Conservation (phyloP, 2,888 invertebrate genomes). For the Apamea epomidion region DNA sequence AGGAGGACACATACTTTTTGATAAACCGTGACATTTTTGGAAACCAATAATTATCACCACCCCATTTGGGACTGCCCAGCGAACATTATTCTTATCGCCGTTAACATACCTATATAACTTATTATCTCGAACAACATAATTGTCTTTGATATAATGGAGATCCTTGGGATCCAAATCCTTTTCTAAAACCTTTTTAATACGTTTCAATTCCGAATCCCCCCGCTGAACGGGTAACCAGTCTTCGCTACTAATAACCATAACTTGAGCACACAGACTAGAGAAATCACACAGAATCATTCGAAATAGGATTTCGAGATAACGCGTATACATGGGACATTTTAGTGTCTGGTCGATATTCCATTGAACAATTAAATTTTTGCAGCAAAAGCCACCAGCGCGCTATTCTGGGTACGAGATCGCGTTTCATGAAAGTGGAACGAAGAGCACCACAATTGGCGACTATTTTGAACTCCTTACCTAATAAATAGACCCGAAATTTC, state of each 20-base stretch:
- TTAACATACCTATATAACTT: too few relatives aligned
- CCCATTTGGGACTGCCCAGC: conserved; percentile 6
- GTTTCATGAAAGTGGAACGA: too few relatives aligned
- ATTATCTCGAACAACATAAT: background rate
- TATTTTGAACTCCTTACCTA: conserved; percentile 3
- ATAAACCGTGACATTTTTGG: conserved; percentile 3
- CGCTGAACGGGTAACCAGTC: conserved; percentile 7
- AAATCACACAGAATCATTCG: background rate
- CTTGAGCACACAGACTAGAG: background rate
- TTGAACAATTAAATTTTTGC: too few relatives aligned
- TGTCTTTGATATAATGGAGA: conserved; percentile 1
- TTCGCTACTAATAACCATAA: background rate
- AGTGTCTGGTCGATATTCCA: conserved; percentile 11
- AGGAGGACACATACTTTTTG: conserved; percentile 6
- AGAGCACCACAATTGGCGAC: too few relatives aligned
- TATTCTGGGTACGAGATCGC: too few relatives aligned
- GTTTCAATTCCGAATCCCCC: background rate
- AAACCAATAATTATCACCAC: conserved; percentile 5
- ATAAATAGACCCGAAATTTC: conserved; percentile 18
- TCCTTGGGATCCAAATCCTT: background rate
- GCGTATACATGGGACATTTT: background rate
- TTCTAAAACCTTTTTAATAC: background rate
- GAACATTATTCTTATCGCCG: background rate
- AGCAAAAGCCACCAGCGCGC: too few relatives aligned
- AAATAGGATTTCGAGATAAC: background rate